phyloP scores from a whole-genome alignment of 1,140 invertebrate species.

The Lycorma delicatula region DNA sequence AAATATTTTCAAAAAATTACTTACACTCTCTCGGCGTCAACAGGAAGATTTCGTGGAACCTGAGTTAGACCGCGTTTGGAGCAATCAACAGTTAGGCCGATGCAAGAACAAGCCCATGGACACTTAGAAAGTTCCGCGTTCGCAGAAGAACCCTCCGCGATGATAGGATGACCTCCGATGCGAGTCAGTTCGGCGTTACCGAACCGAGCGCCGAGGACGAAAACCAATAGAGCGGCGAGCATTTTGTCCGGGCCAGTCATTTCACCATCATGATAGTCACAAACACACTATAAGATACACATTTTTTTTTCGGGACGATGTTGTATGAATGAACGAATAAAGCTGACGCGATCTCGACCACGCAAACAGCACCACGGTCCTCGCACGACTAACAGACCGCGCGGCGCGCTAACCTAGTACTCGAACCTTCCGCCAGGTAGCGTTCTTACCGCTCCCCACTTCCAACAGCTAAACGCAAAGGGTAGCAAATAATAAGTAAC shows the following conservation, averaged over 20 bases:
- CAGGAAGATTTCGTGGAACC: constrained; percentile 64
- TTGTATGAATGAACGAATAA: neutral
- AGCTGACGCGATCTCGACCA: neutral
- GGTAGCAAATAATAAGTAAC: too few species aligned
- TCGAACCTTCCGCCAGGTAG: neutral
- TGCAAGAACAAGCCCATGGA: constrained; percentile 71
- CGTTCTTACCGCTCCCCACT: too few species aligned
- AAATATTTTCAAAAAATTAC: constrained; percentile 39
- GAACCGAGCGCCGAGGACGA: neutral
- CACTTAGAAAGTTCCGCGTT: constrained; percentile 42
- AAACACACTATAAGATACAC: constrained; percentile 2
- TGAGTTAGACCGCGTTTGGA: constrained; percentile 67
- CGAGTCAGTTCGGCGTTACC: neutral
- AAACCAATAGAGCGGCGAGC: neutral
- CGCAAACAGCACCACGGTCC: neutral
- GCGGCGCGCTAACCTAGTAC: neutral
- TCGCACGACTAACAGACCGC: constrained; percentile 11
- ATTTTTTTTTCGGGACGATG: neutral
- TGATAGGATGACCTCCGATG: constrained; percentile 22
- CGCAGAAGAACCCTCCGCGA: constrained; percentile 1
- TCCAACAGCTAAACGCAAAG: too few species aligned
- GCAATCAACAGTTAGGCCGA: constrained; percentile 67
- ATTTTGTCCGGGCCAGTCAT: neutral
- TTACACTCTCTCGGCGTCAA: constrained; percentile 74
- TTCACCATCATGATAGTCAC: neutral